Evolutionary conservation across 53 echinoderm and acorn worm genomes (phyloP).

Genomic region (Apostichopus leukothele): DNA sequence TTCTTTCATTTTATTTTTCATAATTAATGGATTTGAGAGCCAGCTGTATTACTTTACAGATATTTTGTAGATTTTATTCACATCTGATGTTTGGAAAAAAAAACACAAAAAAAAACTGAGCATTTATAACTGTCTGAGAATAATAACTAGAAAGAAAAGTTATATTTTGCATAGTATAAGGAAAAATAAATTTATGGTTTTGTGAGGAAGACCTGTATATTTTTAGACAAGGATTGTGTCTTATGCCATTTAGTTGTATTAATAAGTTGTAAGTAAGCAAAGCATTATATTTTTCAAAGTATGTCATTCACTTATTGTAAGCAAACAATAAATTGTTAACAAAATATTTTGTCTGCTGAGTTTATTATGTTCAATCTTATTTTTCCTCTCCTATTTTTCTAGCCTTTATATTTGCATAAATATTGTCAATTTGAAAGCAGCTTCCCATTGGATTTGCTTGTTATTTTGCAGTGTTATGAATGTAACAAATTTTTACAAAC

Average conservation of each 20-base stretch:
- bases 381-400: neutral
- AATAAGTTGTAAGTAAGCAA: conserved; percentile 28
- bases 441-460: too few relatives aligned
- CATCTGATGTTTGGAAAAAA: neutral
- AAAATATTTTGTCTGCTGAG: neutral
- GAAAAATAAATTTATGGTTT: conserved; percentile 11
- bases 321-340: conserved; percentile 24
- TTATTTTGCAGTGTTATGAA: too few relatives aligned
- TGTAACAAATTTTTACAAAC: too few relatives aligned
- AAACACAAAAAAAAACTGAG: neutral
- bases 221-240: conserved; percentile 8
- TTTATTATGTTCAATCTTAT: neutral
- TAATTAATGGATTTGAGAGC: conserved; percentile 3
- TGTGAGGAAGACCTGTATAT: conserved; percentile 3
- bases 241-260: conserved; percentile 16
- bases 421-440: too few relatives aligned
- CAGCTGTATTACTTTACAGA: neutral
- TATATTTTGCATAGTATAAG: conserved; percentile 10
- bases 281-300: conserved; percentile 44
- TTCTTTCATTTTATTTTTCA: neutral
- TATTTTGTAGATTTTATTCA: neutral
- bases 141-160: neutral
- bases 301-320: conserved; percentile 41
- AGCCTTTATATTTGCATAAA: neutral
- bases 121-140: conserved; percentile 3